A percentile compares a stretch with the other conserved stretches of the same genome.
Conservation (phyloP, 1,140 invertebrate genomes). For the Daktulosphaira vitifoliae region DNA sequence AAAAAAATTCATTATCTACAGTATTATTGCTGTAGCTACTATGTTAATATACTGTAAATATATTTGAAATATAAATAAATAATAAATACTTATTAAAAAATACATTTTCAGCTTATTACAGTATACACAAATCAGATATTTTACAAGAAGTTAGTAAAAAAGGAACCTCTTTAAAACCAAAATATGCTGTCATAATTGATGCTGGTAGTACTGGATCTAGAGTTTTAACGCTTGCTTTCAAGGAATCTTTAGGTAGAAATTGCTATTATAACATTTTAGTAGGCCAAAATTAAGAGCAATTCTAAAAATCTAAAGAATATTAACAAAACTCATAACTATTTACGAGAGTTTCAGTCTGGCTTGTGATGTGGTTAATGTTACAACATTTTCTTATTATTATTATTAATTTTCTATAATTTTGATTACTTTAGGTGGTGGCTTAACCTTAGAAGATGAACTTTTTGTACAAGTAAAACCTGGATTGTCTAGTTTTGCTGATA, state of each 20-base stretch:
- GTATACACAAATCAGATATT: conserved; percentile 1
- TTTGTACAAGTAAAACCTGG: conserved; percentile 81
- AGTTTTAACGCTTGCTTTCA: conserved; percentile 82
- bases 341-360: no score
- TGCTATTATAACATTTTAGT: not conserved
- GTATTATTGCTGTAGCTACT: conserved; percentile 1
- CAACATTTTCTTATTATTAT: conserved; percentile 20
- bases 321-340: no score
- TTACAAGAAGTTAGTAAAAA: not conserved
- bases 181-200: conserved; percentile 90
- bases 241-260: conserved; percentile 55
- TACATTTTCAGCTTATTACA: conserved; percentile 17
- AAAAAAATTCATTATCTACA: conserved; percentile 7
- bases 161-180: conserved; percentile 37
- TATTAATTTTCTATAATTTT: conserved; percentile 1
- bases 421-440: conserved; percentile 50
- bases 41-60: conserved; percentile 13
- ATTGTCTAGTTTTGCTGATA: conserved; percentile 72
- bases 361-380: no score
- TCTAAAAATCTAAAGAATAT: not conserved
- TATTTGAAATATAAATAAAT: not conserved
- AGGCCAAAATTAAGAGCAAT: not conserved
- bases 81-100: no score
- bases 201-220: conserved; percentile 91
- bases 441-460: conserved; percentile 68